These are phyloP conservation scores for Maniola hyperantus DNA, from an alignment of 2,888 invertebrate genomes.

Conservation along the genomic window DNA sequence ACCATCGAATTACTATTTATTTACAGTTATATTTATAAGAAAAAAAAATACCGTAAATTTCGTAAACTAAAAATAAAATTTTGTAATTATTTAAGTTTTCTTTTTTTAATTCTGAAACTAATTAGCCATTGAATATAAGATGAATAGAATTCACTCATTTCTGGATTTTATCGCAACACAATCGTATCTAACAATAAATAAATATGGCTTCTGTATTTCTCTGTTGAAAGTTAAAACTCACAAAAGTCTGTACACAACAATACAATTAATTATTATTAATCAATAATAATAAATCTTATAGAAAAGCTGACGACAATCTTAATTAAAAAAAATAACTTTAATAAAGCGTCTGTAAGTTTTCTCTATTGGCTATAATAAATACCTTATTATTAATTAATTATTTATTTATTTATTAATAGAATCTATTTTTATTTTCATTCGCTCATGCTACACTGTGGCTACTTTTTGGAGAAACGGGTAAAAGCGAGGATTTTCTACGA, in stretches of 20 bases:
- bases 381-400: constrained; percentile 24
- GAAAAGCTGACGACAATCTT: constrained; percentile 15
- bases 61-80: too few species aligned
- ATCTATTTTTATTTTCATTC: constrained; percentile 19
- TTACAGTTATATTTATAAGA: too few species aligned
- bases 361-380: constrained; percentile 20
- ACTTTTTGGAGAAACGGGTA: constrained; percentile 25
- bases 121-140: too few species aligned
- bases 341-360: constrained; percentile 32
- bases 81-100: too few species aligned
- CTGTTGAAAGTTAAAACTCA: neutral
- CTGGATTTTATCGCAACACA: too few species aligned
- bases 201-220: neutral
- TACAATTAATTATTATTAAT: neutral
- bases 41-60: too few species aligned
- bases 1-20: too few species aligned
- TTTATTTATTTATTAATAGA: constrained; percentile 9
- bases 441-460: constrained; percentile 18
- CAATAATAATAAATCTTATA: neutral
- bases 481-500: constrained; percentile 17
- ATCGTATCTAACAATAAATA: neutral
- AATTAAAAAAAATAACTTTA: constrained; percentile 22
- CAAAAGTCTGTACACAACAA: neutral
- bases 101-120: too few species aligned
- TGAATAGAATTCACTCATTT: too few species aligned